Evolutionary conservation across 2,113 vertebrate genomes (phyloP), one percentile per base, ranked within the genome.

Genomic region (Toxotes jaculatrix): DNA sequence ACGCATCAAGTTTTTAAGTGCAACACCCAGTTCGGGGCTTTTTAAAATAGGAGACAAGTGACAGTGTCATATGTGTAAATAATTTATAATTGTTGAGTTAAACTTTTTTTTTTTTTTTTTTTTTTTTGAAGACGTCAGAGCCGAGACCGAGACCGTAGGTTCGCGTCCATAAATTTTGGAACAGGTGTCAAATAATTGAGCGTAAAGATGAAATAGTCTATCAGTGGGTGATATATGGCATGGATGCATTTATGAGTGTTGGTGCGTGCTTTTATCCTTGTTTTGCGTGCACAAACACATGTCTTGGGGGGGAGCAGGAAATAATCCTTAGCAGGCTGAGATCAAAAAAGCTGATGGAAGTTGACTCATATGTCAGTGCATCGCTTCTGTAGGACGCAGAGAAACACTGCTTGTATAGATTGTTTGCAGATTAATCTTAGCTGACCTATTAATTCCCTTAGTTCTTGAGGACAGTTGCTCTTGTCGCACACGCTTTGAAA

Each of bases 141-240:
- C 73, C 57, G 55, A 68, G 71, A 42, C 43, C 56, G 61, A 59
- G 59, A 67, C 9, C 62, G 63, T 55, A 47, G 55, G 21, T 82
- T 79, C 64, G 82, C 67, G 70, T 61, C 75, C 79, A 83, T 82
- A 89, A 60, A 82, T 91, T 87, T 89, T 83, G 73, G 82, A 90
- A 91, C 92, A 93, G 91, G 89, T 91, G 92, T 92, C 91, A 92
- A 84, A 91, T 85, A 90, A 88, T 91, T 79, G 87, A 72, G 87
- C 92, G 87, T 90, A 88, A 90, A 94, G 87, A 90, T 87, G 79
- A 88, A 92, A 87, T 85, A 90, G 85, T 87, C 81, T 34, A 80
- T 89, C 85, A 85, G 70, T 66, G 75, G 66, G 85, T 91, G 89
- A 88, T 89, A 66, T 91, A 85, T 91, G 93, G 89, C 91, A 92